Evolutionary conservation across 2,113 vertebrate genomes (phyloP).

Genomic region (Erythrocercus mccallii): DNA sequence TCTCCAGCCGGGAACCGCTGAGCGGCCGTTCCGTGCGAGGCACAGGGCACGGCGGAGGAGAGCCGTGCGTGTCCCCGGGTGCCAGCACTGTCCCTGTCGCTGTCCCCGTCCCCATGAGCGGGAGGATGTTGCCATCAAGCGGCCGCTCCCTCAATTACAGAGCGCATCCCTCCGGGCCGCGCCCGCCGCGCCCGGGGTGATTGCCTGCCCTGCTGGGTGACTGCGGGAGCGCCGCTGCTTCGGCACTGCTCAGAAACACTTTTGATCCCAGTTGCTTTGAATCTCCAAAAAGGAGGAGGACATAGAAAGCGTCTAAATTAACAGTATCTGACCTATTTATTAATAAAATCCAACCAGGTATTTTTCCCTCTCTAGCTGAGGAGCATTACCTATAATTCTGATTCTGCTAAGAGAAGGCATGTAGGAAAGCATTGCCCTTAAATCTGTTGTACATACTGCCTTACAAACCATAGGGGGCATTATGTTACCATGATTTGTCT

Average conservation of each 20-base stretch:
- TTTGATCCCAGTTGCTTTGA: neutral
- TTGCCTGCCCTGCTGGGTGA: neutral
- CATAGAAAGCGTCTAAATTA: neutral
- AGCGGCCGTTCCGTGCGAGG: too few species aligned
- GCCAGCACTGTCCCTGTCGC: too few species aligned
- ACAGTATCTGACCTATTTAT: neutral
- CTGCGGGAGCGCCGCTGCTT: neutral
- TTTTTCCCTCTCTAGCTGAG: neutral
- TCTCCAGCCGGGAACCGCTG: too few species aligned
- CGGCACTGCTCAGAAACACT: neutral
- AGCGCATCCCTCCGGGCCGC: neutral
- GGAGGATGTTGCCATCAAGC: conserved; percentile 65
- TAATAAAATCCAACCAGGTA: neutral
- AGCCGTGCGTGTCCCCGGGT: too few species aligned
- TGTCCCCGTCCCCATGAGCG: neutral
- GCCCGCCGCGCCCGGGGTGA: neutral
- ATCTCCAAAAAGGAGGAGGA: neutral
- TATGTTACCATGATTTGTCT: conserved; percentile 22
- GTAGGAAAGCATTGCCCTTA: neutral
- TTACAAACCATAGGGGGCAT: conserved; percentile 59
- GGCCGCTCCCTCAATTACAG: conserved; percentile 12
- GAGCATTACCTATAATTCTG: neutral
- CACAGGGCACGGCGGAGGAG: too few species aligned
- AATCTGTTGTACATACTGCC: neutral
- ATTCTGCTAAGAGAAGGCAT: neutral